phyloP scores from a whole-genome alignment of 2,888 invertebrate species.

The Tupiocoris notatus region DNA sequence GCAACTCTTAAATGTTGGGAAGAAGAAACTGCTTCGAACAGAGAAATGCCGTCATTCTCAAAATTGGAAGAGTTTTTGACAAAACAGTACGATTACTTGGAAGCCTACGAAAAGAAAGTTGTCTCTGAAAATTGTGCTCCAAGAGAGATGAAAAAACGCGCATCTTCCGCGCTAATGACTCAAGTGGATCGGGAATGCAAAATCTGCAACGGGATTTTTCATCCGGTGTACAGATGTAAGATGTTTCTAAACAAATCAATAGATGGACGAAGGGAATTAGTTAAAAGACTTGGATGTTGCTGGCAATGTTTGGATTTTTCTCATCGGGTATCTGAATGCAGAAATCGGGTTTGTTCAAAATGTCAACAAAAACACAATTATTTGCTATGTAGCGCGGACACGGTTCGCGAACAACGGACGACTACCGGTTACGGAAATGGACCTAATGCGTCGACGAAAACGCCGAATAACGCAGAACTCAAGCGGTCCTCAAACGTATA shows the following conservation, averaged over 20 bases:
- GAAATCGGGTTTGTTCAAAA: not conserved
- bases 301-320: conserved; percentile 3
- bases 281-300: not conserved
- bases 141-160: not conserved
- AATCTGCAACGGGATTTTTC: not conserved
- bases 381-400: not conserved
- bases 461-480: not conserved
- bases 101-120: not conserved
- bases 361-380: not conserved
- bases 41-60: not conserved
- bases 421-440: too few relatives aligned
- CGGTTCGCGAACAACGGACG: not conserved
- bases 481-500: not conserved
- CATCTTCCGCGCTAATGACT: not conserved
- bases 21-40: not conserved
- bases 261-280: not conserved
- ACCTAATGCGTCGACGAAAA: not conserved
- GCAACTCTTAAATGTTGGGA: conserved; percentile 1
- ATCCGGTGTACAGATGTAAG: conserved; percentile 1
- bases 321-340: not conserved
- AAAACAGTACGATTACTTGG: conserved; percentile 13
- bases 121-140: not conserved
- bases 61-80: not conserved
- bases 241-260: not conserved
- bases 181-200: not conserved